Evolutionary conservation across 2,113 vertebrate species (phyloP), one percentile per base, ranked within the genome.

Genomic region (Mesembrinibis cayennensis): DNA sequence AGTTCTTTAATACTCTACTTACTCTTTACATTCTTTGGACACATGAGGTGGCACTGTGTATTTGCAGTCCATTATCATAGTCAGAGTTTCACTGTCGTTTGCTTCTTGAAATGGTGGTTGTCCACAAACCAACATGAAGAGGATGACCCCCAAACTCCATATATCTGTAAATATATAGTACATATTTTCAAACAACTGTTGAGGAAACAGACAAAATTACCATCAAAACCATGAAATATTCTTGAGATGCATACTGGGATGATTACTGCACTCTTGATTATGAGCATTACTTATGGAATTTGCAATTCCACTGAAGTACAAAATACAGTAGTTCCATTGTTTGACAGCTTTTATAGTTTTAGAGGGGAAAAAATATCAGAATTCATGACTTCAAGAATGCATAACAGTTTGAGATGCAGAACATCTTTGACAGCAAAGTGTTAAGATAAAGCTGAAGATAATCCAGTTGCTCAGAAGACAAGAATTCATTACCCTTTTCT

Each of bases 41-140:
- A 99, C 99, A 4, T 98, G 99, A 73, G 98, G 93, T 13, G 99
- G 99, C 59, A 99, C 99, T 1, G 99, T 99, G 95, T 99, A 99
- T 97, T 99, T 99, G 98, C 99, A 99, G 97, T 99, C 99, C 99
- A 99, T 99, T 97, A 99, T 99, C 99, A 99, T 99, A 56, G 99
- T 99, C 97, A 99, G 97, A 4, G 99, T 99, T 97, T 99, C 99
- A 17, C 99, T 99, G 98, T 99, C 99, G 7, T 99, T 99, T 87
- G 99, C 99, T 97, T 99, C 99, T 97, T 99, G 99, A 97, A 99
- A 99, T 21, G 99, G 99, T 6, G 99, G 99, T 56, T 99, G 99
- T 69, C 99, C 99, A 52, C 99, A 99, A 34, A 99, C 99, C 98
- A 99, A 94, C 99, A 99, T 99, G 98, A 99, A 99, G 49, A 99